These are phyloP conservation scores for Dromas ardeola DNA, from an alignment of 2,113 vertebrate genomes.

Conservation along the genomic window DNA sequence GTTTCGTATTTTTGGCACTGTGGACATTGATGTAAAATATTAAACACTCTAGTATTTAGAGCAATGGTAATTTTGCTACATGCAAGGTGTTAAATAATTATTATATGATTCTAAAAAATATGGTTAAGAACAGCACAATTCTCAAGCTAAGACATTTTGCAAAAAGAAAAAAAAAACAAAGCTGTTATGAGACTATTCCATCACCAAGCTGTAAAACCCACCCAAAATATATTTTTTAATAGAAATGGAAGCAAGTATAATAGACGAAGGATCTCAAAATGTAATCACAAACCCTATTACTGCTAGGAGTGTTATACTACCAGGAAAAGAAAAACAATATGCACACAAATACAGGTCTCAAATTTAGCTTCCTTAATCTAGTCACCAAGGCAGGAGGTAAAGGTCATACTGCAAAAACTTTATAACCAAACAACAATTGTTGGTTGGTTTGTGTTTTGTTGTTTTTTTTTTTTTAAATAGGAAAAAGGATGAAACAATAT, in stretches of 20 bases:
- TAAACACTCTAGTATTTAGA: background rate
- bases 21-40: background rate
- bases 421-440: background rate
- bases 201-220: background rate
- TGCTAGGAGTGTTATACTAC: background rate
- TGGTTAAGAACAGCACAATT: background rate
- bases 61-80: background rate
- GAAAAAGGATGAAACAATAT: background rate
- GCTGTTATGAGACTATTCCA: background rate
- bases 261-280: background rate
- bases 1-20: background rate
- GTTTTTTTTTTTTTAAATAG: background rate
- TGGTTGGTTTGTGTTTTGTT: background rate
- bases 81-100: background rate
- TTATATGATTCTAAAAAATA: background rate
- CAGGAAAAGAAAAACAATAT: background rate
- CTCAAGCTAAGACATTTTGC: background rate
- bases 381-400: background rate
- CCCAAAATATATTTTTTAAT: background rate
- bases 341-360: background rate
- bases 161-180: background rate
- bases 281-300: background rate
- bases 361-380: conserved; percentile 9
- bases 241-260: background rate
- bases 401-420: background rate